Conservation (phyloP, 2,113 vertebrate species). For the Nothobranchius furzeri region DNA sequence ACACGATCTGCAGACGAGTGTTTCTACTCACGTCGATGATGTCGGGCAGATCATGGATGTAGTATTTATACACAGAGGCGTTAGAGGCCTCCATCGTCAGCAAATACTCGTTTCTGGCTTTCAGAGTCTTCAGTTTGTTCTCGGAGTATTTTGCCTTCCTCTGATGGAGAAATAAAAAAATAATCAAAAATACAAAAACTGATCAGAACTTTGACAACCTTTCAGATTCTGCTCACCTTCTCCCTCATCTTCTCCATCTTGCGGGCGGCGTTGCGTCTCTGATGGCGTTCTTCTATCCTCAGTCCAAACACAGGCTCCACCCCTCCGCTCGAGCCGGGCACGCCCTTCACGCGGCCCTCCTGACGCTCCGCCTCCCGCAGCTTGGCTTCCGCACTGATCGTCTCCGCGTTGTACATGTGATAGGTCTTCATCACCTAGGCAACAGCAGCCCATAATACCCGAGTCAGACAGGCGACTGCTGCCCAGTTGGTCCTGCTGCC, state of each 20-base stretch:
- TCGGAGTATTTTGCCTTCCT: constrained; percentile 98
- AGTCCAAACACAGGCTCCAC: constrained; percentile 93
- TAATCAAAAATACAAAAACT: not conserved
- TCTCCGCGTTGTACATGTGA: constrained; percentile 97
- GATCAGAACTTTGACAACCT: too few relatives aligned
- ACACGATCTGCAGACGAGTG: too few relatives aligned
- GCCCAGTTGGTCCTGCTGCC: not conserved
- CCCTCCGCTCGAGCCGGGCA: constrained; percentile 80
- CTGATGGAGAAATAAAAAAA: constrained; percentile 64
- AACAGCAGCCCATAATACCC: constrained; percentile 21
- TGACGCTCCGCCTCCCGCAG: constrained; percentile 97
- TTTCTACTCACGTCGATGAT: constrained; percentile 93
- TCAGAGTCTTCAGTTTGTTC: constrained; percentile 98
- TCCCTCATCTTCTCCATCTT: constrained; percentile 99
- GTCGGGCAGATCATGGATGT: constrained; percentile 97
- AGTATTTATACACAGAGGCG: constrained; percentile 97
- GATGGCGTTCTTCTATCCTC: constrained; percentile 93
- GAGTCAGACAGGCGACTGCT: constrained; percentile 9
- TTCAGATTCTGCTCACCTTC: constrained; percentile 80
- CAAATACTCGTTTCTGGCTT: constrained; percentile 97
- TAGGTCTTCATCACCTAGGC: constrained; percentile 98
- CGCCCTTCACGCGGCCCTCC: constrained; percentile 86
- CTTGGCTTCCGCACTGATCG: constrained; percentile 93
- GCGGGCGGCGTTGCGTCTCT: constrained; percentile 96
- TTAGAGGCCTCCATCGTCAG: constrained; percentile 97